These are phyloP conservation scores for Adelges cooleyi DNA, from an alignment of 1,140 invertebrate genomes.

Conservation along the genomic window DNA sequence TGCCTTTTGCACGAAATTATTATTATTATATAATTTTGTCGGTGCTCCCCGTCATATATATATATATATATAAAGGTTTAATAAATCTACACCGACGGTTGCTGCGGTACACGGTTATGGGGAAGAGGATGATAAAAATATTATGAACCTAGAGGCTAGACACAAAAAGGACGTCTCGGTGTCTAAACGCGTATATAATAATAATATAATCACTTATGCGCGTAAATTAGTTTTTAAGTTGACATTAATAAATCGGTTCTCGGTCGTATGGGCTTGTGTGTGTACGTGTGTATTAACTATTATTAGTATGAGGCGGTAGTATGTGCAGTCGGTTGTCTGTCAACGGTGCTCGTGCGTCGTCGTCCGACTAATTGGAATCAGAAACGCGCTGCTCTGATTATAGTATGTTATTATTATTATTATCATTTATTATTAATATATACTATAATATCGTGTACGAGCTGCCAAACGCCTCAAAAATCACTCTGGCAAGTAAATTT, in stretches of 20 bases:
- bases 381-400: too few relatives aligned
- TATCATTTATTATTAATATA: background rate
- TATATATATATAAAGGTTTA: too few relatives aligned
- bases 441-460: background rate
- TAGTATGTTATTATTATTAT: slow-evolving; percentile 21
- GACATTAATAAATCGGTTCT: slow-evolving; percentile 26
- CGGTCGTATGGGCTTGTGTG: too few relatives aligned
- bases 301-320: background rate
- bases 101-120: too few relatives aligned
- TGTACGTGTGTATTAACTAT: background rate
- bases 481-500: too few relatives aligned
- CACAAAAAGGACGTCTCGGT: too few relatives aligned
- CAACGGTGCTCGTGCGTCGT: slow-evolving; percentile 18
- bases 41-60: too few relatives aligned
- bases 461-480: slow-evolving; percentile 24
- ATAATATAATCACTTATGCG: background rate
- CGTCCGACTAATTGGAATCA: slow-evolving; percentile 28
- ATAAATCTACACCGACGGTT: slow-evolving; percentile 24
- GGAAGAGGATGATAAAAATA: too few relatives aligned
- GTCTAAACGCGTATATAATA: too few relatives aligned
- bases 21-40: too few relatives aligned
- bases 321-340: slow-evolving; percentile 7
- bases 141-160: too few relatives aligned
- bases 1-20: background rate
- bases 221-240: slow-evolving; percentile 28